Evolutionary conservation across 2,113 vertebrate species (phyloP).

Genomic region (Campylomormyrus numenius): DNA sequence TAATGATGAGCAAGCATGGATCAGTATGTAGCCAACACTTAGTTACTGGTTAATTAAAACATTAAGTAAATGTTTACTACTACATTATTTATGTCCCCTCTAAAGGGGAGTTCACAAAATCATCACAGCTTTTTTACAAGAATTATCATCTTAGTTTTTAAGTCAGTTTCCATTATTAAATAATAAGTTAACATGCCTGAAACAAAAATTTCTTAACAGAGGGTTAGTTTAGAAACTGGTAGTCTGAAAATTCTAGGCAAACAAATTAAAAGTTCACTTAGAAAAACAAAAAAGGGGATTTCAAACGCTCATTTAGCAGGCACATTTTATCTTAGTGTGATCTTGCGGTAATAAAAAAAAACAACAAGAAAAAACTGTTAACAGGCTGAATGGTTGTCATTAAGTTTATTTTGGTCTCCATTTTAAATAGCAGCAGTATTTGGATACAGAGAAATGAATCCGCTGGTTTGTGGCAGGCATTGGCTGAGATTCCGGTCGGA

Average conservation of each 20-base stretch:
- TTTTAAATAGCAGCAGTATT: constrained; percentile 65
- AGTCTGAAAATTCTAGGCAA: neutral
- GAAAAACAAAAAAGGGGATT: neutral
- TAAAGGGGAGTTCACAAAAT: neutral
- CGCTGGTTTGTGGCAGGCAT: constrained; percentile 58
- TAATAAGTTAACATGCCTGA: neutral
- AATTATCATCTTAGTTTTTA: neutral
- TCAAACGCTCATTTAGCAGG: neutral
- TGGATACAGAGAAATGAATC: constrained; percentile 51
- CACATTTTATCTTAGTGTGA: neutral
- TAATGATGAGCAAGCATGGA: neutral
- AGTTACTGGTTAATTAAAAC: neutral
- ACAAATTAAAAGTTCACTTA: neutral
- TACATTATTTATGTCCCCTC: neutral
- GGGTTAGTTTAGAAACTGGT: neutral
- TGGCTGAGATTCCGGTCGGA: constrained; percentile 56
- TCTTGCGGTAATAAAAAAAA: neutral
- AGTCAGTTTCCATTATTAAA: neutral
- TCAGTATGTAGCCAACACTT: neutral
- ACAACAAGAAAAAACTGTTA: neutral
- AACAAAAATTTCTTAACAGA: neutral
- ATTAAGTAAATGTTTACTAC: neutral
- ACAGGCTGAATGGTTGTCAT: constrained; percentile 60
- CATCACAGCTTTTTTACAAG: neutral
- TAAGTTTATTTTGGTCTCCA: constrained; percentile 66